Base-by-base conservation (phyloP, 2,888 invertebrate genomes). In the Eustalomyia histrio region DNA sequence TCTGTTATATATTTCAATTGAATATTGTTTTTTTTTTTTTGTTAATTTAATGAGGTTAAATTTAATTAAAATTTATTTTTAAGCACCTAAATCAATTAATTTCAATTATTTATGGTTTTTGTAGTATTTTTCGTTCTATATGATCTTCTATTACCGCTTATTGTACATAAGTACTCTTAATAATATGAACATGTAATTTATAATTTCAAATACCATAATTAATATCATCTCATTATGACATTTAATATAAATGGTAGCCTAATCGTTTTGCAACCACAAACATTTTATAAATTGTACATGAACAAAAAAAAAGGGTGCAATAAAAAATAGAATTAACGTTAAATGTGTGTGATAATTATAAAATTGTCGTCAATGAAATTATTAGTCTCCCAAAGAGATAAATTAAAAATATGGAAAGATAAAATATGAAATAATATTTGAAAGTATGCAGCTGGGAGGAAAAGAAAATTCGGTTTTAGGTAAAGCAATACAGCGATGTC, bases 121-220 rank as follows among this genome's bases (percentile, higher is more conserved):
- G 35, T n/a, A 50, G 29, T 43, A 18, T 57, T 50, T 63, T 63
- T 17, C 35, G 4, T 24, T 35, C 47, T 64, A 53, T 43, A n/a
- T 24, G 67, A 60, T 63, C 68, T 72, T 76, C 43, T 63, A 61
- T 73, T 78, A 67, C 76, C 71, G 29, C 55, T 67, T 14, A 16
- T 68, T 24, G n/a, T 39, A 64, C 14, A 17, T 63, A 12, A n/a
- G 43, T n/a, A 47, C 43, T n/a, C 43, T n/a, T 47, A n/a, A 14
- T 47, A n/a, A 5, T 14, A n/a, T 47, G 43, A 60, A 24, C 67
- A 68, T 73, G 61, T 73, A 73, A 79, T 79, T 68, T 73, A 79
- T 79, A 73, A 73, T 67, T 79, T 55, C 73, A 81, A 81, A 81
- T 75, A 67, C 74, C 33, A 71, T 78, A 78, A 81, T 81, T 81